Conservation (phyloP, 1,140 invertebrate genomes). For the Aphaenogaster floridana region DNA sequence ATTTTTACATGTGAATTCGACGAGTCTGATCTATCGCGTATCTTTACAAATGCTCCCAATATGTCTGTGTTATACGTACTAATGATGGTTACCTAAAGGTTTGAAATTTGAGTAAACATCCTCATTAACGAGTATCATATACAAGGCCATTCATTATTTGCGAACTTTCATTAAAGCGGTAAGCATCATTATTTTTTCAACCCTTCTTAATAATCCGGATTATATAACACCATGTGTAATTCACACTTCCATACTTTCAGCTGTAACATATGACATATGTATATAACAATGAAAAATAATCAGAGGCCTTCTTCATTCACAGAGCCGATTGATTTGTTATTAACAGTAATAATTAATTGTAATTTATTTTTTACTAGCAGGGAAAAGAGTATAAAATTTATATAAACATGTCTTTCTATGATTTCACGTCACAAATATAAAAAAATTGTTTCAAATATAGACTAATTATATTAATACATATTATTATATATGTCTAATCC, state of each 20-base stretch:
- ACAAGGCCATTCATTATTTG: constrained; percentile 2
- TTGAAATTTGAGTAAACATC: constrained; percentile 47
- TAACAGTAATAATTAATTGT: background rate
- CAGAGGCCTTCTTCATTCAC: background rate
- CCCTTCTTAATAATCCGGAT: background rate
- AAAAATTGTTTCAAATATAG: background rate
- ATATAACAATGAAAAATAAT: background rate
- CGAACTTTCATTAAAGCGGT: background rate
- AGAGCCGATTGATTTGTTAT: background rate
- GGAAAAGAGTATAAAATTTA: background rate
- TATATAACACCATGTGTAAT: background rate
- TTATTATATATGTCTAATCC: background rate
- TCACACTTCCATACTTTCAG: background rate
- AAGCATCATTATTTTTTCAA: constrained; percentile 21
- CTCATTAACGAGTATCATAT: constrained; percentile 26
- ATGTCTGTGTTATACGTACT: background rate
- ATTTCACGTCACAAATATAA: background rate
- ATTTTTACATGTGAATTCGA: background rate
- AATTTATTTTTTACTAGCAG: background rate
- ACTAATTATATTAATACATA: background rate
- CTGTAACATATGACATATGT: background rate
- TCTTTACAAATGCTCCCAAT: constrained; percentile 28
- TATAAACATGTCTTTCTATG: background rate
- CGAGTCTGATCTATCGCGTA: constrained; percentile 19
- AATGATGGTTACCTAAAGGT: constrained; percentile 34